These are phyloP conservation scores for Oscarella lobularis DNA, from an alignment of 37 sponge, comb jelly and placozoan genomes.

Conservation along the genomic window DNA sequence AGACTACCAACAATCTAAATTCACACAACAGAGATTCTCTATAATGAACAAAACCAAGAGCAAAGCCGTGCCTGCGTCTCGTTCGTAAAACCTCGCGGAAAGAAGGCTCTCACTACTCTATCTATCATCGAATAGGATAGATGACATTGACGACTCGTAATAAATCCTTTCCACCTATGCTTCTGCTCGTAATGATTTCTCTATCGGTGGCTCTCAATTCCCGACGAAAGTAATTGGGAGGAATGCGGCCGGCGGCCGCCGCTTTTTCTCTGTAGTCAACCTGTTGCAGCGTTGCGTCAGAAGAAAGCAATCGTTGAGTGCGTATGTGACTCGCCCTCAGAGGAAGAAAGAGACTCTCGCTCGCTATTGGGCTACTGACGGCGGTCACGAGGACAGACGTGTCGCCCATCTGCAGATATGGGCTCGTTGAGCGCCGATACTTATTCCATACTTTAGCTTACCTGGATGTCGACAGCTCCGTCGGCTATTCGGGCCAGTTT, in stretches of 20 bases:
- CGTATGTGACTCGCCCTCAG: background rate
- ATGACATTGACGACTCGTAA: too few relatives aligned
- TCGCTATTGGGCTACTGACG: conserved; percentile 25
- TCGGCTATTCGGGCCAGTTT: conserved; percentile 44
- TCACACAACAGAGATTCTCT: background rate
- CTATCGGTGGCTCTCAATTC: conserved; percentile 37
- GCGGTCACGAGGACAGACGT: conserved; percentile 57
- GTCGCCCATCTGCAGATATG: conserved; percentile 14
- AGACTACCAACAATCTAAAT: conserved; percentile 44
- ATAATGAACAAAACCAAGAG: background rate
- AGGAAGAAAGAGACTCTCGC: background rate
- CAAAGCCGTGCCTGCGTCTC: conserved; percentile 40
- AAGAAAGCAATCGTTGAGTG: background rate
- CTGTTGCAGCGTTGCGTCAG: conserved; percentile 7
- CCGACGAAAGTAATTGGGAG: conserved; percentile 37
- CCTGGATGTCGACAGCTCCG: conserved; percentile 42
- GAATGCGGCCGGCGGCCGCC: conserved; percentile 46
- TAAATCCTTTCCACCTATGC: too few relatives aligned
- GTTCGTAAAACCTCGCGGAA: conserved; percentile 33
- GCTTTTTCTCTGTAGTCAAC: conserved; percentile 63
- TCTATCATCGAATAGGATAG: too few relatives aligned
- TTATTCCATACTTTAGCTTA: too few relatives aligned
- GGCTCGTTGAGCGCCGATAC: too few relatives aligned
- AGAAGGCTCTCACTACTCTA: conserved; percentile 39
- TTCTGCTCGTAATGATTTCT: conserved; percentile 35